A percentile compares a stretch with the other conserved stretches of the same genome.
phyloP scores from a whole-genome alignment of 2,797 vertebrate genomes.

The Notoglanidium macrostoma region DNA sequence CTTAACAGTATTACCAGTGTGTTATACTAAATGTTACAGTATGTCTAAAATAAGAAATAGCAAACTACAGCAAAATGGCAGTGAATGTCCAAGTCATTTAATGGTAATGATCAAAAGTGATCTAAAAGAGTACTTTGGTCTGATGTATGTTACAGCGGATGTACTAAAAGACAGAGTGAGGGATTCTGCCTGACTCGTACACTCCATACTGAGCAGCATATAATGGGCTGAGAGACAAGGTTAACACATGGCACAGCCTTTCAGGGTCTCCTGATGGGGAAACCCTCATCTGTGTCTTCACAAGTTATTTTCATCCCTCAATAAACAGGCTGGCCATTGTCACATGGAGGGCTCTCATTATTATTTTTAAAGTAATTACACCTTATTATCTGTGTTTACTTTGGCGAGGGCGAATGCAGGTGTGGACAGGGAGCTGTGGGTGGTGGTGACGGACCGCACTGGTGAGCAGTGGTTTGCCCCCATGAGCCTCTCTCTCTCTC shows the following conservation, averaged over 20 bases:
- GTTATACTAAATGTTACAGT: neutral
- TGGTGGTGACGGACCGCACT: slow-evolving; percentile 82
- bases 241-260: slow-evolving; percentile 63
- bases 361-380: slow-evolving; percentile 97
- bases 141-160: slow-evolving; percentile 37
- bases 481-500: slow-evolving; percentile 79
- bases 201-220: slow-evolving; percentile 8
- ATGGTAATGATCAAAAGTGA: slow-evolving; percentile 56
- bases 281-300: slow-evolving; percentile 72
- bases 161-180: slow-evolving; percentile 28
- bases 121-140: slow-evolving; percentile 50
- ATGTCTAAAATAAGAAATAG: neutral
- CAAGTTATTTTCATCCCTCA: slow-evolving; percentile 80
- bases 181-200: slow-evolving; percentile 29
- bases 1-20: neutral
- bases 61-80: neutral
- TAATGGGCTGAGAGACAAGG: slow-evolving; percentile 37
- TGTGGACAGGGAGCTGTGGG: slow-evolving; percentile 87
- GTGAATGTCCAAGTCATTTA: slow-evolving; percentile 60
- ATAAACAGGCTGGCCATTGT: slow-evolving; percentile 90
- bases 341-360: slow-evolving; percentile 83
- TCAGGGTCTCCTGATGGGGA: slow-evolving; percentile 71
- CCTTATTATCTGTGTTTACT: slow-evolving; percentile 98
- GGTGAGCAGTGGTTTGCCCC: slow-evolving; percentile 76
- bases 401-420: slow-evolving; percentile 92